A percentile compares a stretch with the other conserved stretches of the same genome.
Evolutionary conservation across 2,113 vertebrate genomes (phyloP).

Genomic region (Salvelinus namaycush): DNA sequence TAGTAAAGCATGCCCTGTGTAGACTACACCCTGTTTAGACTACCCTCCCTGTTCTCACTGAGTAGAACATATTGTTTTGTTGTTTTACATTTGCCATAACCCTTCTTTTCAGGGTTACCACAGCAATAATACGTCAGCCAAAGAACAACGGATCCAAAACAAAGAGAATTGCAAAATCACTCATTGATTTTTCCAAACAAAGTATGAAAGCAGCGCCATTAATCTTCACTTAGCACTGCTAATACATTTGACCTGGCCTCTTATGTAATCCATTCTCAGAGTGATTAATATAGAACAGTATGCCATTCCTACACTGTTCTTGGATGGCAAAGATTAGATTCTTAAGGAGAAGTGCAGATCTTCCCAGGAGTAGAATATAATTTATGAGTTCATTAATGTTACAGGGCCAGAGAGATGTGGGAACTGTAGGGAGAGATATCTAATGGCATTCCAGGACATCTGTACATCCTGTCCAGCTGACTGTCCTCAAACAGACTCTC

Average conservation of each 20-base stretch:
- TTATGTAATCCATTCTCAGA: background rate
- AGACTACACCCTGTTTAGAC: no score
- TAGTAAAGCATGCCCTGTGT: no score
- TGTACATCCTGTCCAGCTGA: no score
- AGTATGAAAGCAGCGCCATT: no score
- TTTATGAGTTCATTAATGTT: background rate
- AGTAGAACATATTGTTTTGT: no score
- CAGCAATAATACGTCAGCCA: constrained; percentile 14
- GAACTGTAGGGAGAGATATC: no score
- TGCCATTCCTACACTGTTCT: background rate
- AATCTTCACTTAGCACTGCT: no score
- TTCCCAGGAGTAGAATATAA: background rate
- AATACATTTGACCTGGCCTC: no score
- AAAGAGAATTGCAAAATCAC: constrained; percentile 4
- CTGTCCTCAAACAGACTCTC: background rate
- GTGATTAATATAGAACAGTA: no score
- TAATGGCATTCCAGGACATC: background rate
- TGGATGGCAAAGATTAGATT: background rate
- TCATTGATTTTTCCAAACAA: constrained; percentile 4
- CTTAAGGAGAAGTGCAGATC: no score
- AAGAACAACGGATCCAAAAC: constrained; percentile 18
- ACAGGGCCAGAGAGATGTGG: background rate
- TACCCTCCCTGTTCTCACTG: no score
- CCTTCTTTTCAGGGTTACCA: background rate
- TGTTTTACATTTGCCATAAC: background rate